Evolutionary conservation across 2,113 vertebrate species (phyloP).

Genomic region (Scatophagus argus): DNA sequence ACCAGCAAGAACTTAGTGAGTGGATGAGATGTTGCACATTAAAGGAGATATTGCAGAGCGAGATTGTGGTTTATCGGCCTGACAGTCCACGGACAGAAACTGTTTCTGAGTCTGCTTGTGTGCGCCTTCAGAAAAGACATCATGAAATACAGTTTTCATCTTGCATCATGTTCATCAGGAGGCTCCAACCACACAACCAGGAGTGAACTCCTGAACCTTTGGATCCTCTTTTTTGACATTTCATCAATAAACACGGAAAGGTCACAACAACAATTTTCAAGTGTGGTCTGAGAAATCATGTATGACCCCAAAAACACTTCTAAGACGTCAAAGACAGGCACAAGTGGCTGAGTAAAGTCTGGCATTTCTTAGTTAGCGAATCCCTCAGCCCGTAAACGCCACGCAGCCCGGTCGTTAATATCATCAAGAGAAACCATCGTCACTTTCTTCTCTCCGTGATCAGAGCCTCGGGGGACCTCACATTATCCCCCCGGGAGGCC

Average conservation of each 20-base stretch:
- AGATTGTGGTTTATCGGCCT: no score
- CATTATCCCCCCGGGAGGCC: slow-evolving; percentile 55
- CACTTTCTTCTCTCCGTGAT: slow-evolving; percentile 59
- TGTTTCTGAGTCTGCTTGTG: no score
- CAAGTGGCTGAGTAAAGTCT: neutral
- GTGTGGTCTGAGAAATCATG: neutral
- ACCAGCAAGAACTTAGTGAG: no score
- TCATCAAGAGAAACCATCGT: slow-evolving; percentile 55
- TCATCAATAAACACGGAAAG: neutral
- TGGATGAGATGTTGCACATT: no score
- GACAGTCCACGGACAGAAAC: no score
- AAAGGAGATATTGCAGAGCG: no score
- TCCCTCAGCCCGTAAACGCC: no score
- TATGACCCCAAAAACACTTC: neutral
- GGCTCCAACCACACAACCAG: no score
- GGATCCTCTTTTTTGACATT: neutral
- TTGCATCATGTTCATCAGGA: no score
- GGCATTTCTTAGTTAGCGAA: slow-evolving; percentile 17
- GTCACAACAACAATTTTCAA: neutral
- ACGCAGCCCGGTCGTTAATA: slow-evolving; percentile 50
- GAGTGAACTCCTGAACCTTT: no score
- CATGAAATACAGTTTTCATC: no score
- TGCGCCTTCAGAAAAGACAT: no score
- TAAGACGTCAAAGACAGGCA: neutral
- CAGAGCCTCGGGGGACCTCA: slow-evolving; percentile 67